phyloP scores from a whole-genome alignment of 2,797 vertebrate species.

The Clarias platycephalus region DNA sequence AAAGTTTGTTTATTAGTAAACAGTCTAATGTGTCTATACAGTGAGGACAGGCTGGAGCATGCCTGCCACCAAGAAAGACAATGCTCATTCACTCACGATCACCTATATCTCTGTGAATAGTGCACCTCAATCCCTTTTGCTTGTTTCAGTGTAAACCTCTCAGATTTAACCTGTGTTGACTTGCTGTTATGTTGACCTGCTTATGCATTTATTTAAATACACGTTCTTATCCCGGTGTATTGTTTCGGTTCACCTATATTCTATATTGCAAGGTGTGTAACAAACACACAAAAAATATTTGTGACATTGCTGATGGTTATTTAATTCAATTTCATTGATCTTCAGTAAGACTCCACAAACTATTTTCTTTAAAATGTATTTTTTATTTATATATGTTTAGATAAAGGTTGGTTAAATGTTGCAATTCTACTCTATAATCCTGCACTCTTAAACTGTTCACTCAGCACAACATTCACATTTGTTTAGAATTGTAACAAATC shows the following conservation, averaged over 20 bases:
- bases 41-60: constrained; percentile 39
- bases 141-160: background rate
- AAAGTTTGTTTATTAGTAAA: constrained; percentile 41
- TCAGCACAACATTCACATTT: too few relatives aligned
- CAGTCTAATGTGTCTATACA: constrained; percentile 24
- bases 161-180: too few relatives aligned
- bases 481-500: too few relatives aligned
- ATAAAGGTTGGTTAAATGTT: too few relatives aligned
- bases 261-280: too few relatives aligned
- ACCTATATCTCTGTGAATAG: constrained; percentile 16
- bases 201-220: background rate
- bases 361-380: too few relatives aligned
- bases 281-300: too few relatives aligned
- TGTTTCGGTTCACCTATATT: background rate
- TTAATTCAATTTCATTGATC: background rate
- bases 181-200: too few relatives aligned
- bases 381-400: too few relatives aligned
- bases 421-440: too few relatives aligned
- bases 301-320: too few relatives aligned
- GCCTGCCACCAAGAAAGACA: constrained; percentile 24
- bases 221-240: background rate
- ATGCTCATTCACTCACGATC: constrained; percentile 31
- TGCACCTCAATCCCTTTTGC: background rate
- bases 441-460: too few relatives aligned
- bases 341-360: background rate